Evolutionary conservation across 2,888 invertebrate species (phyloP).

Genomic region (Cremastobaeus sp.): DNA sequence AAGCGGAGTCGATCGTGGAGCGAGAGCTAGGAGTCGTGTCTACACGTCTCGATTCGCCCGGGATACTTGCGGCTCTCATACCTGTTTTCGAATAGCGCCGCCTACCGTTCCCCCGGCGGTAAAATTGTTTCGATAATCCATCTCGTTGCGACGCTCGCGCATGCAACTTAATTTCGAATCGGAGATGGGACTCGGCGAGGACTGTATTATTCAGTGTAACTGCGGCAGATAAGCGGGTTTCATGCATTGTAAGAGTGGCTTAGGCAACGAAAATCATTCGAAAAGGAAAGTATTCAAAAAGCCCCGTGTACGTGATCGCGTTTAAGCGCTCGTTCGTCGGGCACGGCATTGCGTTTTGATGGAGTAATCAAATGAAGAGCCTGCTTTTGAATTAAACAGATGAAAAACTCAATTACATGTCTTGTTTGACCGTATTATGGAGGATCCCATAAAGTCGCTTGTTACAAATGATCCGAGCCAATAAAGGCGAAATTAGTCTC

Average conservation of each 20-base stretch:
- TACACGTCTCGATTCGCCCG: conserved; percentile 37
- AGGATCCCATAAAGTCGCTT: conserved; percentile 10
- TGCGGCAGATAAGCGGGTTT: conserved; percentile 56
- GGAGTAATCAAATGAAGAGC: conserved; percentile 49
- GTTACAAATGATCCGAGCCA: conserved; percentile 18
- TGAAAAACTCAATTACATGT: conserved; percentile 54
- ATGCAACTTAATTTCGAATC: conserved; percentile 59
- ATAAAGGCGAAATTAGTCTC: conserved; percentile 19
- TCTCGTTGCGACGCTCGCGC: conserved; percentile 56
- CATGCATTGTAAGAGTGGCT: conserved; percentile 40
- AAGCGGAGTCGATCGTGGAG: conserved; percentile 36
- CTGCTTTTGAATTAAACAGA: conserved; percentile 21
- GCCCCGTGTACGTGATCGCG: conserved; percentile 33
- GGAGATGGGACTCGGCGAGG: conserved; percentile 56
- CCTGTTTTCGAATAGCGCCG: conserved; percentile 55
- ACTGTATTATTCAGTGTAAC: conserved; percentile 57
- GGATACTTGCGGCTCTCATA: conserved; percentile 45
- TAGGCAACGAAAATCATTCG: conserved; percentile 37
- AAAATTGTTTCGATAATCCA: conserved; percentile 58
- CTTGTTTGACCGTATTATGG: conserved; percentile 35
- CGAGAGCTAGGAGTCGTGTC: conserved; percentile 31
- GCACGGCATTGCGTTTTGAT: conserved; percentile 47
- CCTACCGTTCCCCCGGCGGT: conserved; percentile 45
- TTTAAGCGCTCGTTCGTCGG: conserved; percentile 50
- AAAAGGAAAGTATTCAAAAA: conserved; percentile 30